These are phyloP conservation scores for Halcyon senegalensis DNA, from an alignment of 2,113 vertebrate genomes.

Conservation along the genomic window DNA sequence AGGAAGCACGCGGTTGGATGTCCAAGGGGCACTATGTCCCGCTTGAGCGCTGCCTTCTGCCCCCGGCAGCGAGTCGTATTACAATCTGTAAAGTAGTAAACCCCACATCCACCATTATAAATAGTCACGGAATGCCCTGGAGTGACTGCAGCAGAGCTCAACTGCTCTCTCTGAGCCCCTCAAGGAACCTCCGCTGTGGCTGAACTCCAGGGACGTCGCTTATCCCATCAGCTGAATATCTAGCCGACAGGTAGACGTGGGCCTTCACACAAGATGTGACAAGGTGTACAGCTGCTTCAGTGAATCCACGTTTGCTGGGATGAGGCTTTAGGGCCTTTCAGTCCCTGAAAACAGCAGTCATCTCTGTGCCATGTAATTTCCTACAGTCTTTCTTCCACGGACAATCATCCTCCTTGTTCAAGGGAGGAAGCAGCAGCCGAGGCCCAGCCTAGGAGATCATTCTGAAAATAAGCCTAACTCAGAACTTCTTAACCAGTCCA, in stretches of 20 bases:
- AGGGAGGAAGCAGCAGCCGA: neutral
- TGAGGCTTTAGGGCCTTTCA: slow-evolving; percentile 30
- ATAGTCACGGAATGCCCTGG: slow-evolving; percentile 38
- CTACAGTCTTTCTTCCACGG: neutral
- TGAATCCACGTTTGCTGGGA: slow-evolving; percentile 4
- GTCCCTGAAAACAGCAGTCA: slow-evolving; percentile 3
- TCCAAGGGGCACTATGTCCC: slow-evolving; percentile 15
- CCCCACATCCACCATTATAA: slow-evolving; percentile 32
- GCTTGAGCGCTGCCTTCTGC: slow-evolving; percentile 45
- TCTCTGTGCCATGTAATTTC: neutral
- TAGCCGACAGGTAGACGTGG: slow-evolving; percentile 59
- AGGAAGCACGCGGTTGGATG: neutral
- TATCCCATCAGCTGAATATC: slow-evolving; percentile 36
- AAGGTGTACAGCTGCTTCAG: slow-evolving; percentile 46
- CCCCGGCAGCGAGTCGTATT: slow-evolving; percentile 20
- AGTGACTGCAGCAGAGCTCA: slow-evolving; percentile 20
- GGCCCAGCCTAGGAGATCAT: neutral
- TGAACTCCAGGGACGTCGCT: slow-evolving; percentile 24
- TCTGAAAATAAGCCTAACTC: neutral
- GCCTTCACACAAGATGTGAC: slow-evolving; percentile 61
- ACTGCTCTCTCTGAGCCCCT: slow-evolving; percentile 1
- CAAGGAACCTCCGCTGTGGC: neutral
- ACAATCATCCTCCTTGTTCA: neutral
- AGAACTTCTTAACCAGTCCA: neutral
- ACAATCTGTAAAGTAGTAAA: slow-evolving; percentile 52